phyloP scores from a whole-genome alignment of 2,113 vertebrate species.

The Ammodramus savannarum region DNA sequence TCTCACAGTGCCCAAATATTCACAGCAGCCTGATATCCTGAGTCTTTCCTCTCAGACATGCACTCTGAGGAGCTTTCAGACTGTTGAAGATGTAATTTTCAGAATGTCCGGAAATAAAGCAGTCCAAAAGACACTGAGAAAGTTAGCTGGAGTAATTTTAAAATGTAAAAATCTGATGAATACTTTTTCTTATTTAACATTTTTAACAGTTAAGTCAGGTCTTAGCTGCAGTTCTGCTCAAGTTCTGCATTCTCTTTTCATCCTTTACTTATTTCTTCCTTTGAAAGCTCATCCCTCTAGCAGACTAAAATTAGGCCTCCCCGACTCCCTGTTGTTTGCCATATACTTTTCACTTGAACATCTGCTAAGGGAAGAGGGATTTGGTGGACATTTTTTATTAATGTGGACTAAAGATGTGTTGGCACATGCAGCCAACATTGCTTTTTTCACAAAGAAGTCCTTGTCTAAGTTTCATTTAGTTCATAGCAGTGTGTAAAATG shows the following conservation, averaged over 20 bases:
- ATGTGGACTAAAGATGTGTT: background rate
- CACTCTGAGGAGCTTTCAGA: background rate
- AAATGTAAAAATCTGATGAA: background rate
- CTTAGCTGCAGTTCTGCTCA: background rate
- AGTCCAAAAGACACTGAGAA: background rate
- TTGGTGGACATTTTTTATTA: background rate
- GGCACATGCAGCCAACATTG: background rate
- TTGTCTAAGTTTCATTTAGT: background rate
- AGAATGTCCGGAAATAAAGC: background rate
- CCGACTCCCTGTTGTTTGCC: background rate
- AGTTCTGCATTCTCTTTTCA: background rate
- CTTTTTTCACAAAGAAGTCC: background rate
- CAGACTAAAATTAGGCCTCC: background rate
- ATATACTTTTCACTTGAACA: background rate
- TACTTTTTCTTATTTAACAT: background rate
- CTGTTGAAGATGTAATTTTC: background rate
- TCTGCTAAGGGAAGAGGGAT: background rate
- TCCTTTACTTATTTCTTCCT: background rate
- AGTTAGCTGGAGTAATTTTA: background rate
- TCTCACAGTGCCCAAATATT: too few relatives aligned
- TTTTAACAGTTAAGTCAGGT: background rate
- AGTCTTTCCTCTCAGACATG: background rate
- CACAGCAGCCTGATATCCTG: background rate
- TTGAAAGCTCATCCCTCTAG: background rate
- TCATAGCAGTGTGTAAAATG: background rate